phyloP scores from a whole-genome alignment of 2,113 vertebrate species.

The Psettodes erumei region DNA sequence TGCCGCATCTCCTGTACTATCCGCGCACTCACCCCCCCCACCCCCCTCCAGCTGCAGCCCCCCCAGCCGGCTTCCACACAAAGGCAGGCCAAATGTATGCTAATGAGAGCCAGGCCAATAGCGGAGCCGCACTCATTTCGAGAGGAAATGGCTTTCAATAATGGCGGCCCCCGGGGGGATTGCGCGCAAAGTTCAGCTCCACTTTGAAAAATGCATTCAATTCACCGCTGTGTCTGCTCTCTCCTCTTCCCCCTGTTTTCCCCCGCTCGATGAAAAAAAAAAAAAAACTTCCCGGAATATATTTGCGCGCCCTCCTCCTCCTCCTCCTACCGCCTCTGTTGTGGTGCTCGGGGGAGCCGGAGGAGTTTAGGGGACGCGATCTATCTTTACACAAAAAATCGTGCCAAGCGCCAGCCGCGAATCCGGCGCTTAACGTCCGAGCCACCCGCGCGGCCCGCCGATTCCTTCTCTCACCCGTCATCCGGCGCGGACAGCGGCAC shows the following conservation, averaged over 20 bases:
- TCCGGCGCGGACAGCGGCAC: too few species aligned
- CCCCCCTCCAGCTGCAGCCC: slow-evolving; percentile 69
- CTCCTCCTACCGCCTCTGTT: slow-evolving; percentile 19
- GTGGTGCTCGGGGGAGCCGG: slow-evolving; percentile 37
- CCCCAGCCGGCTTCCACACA: slow-evolving; percentile 75
- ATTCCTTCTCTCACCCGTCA: too few species aligned
- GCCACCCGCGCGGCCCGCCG: too few species aligned
- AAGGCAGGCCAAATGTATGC: slow-evolving; percentile 80
- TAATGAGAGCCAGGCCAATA: slow-evolving; percentile 80
- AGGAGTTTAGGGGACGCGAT: slow-evolving; percentile 34
- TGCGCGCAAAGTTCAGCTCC: slow-evolving; percentile 76
- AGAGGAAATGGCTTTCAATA: slow-evolving; percentile 84
- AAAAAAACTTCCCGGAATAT: slow-evolving; percentile 55
- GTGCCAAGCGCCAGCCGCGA: slow-evolving; percentile 25
- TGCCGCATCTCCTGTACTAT: slow-evolving; percentile 43
- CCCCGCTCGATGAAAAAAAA: not conserved
- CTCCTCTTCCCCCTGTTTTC: slow-evolving; percentile 35
- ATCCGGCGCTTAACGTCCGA: too few species aligned
- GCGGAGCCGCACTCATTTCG: slow-evolving; percentile 79
- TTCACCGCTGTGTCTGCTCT: slow-evolving; percentile 67
- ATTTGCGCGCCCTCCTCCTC: slow-evolving; percentile 35
- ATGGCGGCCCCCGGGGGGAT: slow-evolving; percentile 73
- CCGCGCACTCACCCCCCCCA: slow-evolving; percentile 27
- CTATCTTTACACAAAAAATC: slow-evolving; percentile 63
- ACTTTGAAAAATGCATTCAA: slow-evolving; percentile 81